Evolutionary conservation across 2,888 invertebrate genomes (phyloP).

Genomic region (Vesta saturnalis): DNA sequence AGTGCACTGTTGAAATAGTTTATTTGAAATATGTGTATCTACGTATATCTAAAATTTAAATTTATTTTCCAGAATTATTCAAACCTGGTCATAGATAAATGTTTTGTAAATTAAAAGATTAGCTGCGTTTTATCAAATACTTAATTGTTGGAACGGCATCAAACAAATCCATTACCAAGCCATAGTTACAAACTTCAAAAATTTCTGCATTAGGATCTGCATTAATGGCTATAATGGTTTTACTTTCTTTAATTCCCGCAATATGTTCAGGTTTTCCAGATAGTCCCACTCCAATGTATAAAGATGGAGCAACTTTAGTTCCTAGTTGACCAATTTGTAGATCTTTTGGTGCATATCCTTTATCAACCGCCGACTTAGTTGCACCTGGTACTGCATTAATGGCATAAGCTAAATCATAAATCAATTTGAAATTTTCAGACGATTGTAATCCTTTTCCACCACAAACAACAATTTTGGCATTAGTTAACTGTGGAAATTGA

Average conservation of each 20-base stretch:
- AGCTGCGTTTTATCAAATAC: constrained; percentile 65
- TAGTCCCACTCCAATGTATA: constrained; percentile 95
- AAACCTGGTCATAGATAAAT: too few relatives aligned
- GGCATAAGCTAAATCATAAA: constrained; percentile 93
- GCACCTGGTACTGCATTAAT: constrained; percentile 95
- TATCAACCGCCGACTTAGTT: constrained; percentile 95
- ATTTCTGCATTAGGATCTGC: constrained; percentile 98
- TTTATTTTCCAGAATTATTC: too few relatives aligned
- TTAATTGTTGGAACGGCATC: constrained; percentile 78
- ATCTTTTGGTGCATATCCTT: constrained; percentile 95
- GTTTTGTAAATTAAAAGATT: too few relatives aligned
- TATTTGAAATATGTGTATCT: too few relatives aligned
- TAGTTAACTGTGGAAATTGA: constrained; percentile 89
- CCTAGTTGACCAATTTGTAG: constrained; percentile 97
- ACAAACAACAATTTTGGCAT: constrained; percentile 85
- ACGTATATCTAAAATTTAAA: too few relatives aligned
- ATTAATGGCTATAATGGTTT: constrained; percentile 97
- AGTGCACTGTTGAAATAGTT: too few relatives aligned
- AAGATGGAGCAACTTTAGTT: constrained; percentile 96
- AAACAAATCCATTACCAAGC: constrained; percentile 91
- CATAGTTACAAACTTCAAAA: constrained; percentile 90
- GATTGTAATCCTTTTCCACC: constrained; percentile 93
- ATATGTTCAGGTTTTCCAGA: constrained; percentile 97
- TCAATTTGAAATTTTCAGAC: constrained; percentile 93
- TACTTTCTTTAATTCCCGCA: constrained; percentile 98